Percentiles rank a stretch among this genome's conserved stretches.
These are phyloP conservation scores for Nineta flava DNA, from an alignment of 2,888 invertebrate genomes.

Conservation along the genomic window DNA sequence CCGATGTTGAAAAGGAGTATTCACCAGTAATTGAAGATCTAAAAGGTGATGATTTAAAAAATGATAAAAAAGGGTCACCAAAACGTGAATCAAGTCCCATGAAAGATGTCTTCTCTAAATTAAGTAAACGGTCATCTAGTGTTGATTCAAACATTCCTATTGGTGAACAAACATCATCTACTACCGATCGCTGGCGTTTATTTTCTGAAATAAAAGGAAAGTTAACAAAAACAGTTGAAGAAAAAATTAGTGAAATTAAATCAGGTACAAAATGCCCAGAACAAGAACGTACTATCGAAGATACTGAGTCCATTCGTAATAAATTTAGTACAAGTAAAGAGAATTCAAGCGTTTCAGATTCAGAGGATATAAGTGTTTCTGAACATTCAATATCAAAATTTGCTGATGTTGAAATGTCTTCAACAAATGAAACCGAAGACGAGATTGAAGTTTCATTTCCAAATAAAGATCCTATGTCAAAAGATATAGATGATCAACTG, in stretches of 20 bases:
- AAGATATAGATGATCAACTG: not conserved
- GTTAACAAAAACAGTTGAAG: constrained; percentile 62
- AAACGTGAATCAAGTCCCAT: constrained; percentile 31
- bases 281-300: constrained; percentile 24
- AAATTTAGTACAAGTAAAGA: constrained; percentile 36
- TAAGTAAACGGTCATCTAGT: constrained; percentile 44
- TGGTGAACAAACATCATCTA: constrained; percentile 20
- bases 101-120: constrained; percentile 38
- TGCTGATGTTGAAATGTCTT: constrained; percentile 30
- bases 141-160: constrained; percentile 31
- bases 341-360: constrained; percentile 50
- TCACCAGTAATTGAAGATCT: constrained; percentile 16
- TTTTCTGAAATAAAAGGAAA: constrained; percentile 47
- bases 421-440: constrained; percentile 26
- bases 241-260: constrained; percentile 54
- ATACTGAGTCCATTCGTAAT: constrained; percentile 22
- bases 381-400: constrained; percentile 23
- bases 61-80: constrained; percentile 21
- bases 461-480: not conserved
- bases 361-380: constrained; percentile 32
- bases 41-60: constrained; percentile 28
- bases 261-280: constrained; percentile 23
- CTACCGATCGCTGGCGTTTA: constrained; percentile 54
- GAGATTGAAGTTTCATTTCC: constrained; percentile 13
- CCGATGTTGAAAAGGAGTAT: constrained; percentile 24